These are phyloP conservation scores for Strix uralensis DNA, from an alignment of 2,113 vertebrate genomes.

Conservation along the genomic window DNA sequence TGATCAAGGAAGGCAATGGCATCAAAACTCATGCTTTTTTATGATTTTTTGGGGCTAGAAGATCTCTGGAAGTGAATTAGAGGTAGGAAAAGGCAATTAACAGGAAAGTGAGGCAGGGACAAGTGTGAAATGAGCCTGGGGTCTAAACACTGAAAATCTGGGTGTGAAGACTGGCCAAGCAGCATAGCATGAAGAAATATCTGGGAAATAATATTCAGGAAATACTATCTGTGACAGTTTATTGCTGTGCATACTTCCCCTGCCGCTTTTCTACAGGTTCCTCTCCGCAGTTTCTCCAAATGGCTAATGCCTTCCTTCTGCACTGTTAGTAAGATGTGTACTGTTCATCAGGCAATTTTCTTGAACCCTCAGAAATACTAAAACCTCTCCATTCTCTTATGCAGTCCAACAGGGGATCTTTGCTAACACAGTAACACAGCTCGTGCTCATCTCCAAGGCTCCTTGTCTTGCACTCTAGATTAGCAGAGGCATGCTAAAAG, in stretches of 20 bases:
- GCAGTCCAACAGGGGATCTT: neutral
- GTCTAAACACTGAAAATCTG: neutral
- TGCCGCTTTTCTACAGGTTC: neutral
- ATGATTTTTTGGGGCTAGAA: neutral
- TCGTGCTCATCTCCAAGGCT: neutral
- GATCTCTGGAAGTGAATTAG: neutral
- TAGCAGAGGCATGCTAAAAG: neutral
- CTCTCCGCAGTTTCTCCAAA: neutral
- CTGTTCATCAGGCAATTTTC: neutral
- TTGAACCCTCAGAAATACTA: neutral
- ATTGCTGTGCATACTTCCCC: neutral
- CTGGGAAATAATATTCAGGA: neutral
- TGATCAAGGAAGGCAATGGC: neutral
- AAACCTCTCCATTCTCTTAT: neutral
- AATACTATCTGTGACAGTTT: neutral
- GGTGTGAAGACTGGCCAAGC: neutral
- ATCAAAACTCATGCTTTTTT: neutral
- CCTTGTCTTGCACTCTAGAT: neutral
- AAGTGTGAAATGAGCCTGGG: neutral
- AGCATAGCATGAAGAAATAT: neutral
- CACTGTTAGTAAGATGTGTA: fast-evolving
- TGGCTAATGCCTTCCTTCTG: neutral
- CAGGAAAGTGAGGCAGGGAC: neutral
- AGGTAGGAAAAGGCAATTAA: neutral
- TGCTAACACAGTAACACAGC: neutral